Base-by-base conservation (phyloP, 37 sponge, comb jelly and placozoan genomes). In the Geodia barretti region DNA sequence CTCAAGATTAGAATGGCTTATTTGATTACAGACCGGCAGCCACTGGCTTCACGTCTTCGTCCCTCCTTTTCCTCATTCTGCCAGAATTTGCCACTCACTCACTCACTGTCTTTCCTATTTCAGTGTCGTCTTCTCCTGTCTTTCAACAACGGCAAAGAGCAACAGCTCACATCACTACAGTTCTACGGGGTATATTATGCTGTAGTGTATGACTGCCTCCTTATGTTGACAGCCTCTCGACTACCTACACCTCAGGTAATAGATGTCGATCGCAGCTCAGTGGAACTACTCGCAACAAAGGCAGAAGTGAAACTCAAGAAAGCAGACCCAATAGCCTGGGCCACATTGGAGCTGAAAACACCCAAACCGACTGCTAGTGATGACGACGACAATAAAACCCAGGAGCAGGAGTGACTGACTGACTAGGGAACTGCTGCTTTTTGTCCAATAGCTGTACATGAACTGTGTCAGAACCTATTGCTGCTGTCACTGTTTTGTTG, bases 261-360 rank as follows among this genome's bases (percentile, higher is more conserved):
- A 75, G 84, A 88, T 28, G 93, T 91, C 24, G 78, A 39, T 0
- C 72, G 75, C 58, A 92, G 95, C 66, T 64, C 74, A 62, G 93
- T 91, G 37, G 91, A 92, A 7, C 78, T 86, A 32, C 43, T 92
- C 36, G 82, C 69, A 7, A 78, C 90, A 4, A 97, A 95, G 41
- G 92, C 85, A 21, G 98, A 97, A 66, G 35, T 96, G 30, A 90
- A 83, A 25, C 70, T 96, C 40, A 75, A 60, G 36, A 96, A 96
- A 68, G 80, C 84, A 25, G 86, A 80, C 3, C 72, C 72, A 7
- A 23, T 77, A 25, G 62, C 63, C 31, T 85, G 85, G 85, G 38
- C 71, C 20, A 5, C 70, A 58, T 61, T 82, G 23, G 39, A 62
- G 5, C 28, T 28, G 43, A 73, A 73, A 28, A 41, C 4, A 36